Base-by-base conservation (phyloP, 2,113 vertebrate species). In the Meles meles region DNA sequence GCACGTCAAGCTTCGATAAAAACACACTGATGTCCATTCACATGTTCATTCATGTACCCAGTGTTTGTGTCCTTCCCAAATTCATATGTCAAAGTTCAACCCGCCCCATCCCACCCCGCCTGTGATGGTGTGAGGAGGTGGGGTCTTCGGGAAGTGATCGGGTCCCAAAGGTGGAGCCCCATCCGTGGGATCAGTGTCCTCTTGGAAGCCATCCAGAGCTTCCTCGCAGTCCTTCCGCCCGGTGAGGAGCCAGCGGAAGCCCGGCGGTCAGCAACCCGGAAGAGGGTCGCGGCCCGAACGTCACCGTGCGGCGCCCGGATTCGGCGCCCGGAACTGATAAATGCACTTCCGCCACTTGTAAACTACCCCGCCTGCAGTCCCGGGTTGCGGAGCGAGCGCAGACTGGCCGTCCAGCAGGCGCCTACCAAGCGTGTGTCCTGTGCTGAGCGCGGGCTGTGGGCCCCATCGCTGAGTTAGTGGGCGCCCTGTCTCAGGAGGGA, bases 1-100 rank as follows among this genome's bases (percentile, higher is more conserved):
- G 31, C 31, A 0, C 1, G 0, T 17, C 10, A 18, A 37, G 25
- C 31, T 13, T 57, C 7, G 9, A 5, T n/a, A 27, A 44, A 69
- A 11, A 34, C 61, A 44, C 74, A 37, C 37, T 5, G 27, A 42
- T 25, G 2, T 59, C 14, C 52, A 6, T 9, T 37, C 31, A 1
- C 17, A 31, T n/a, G 4, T 55, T 55, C 37, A 13, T 9, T 47
- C 52, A 6, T 47, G 71, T 47, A 21, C 11, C 18, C 67, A 42
- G 20, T 21, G 67, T 42, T 11, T 39, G n/a, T 34, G 37, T 34
- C 52, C 18, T 88, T n/a, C 69, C 7, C 2, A 74, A 59, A 42
- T 74, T 88, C 18, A 5, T 39, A 31, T 1, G 18, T 34, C 39
- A 37, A 57, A 34, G 42, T 17, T 27, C 52, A 8, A 42, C 67